Evolutionary conservation across 23 tunicate genomes (phyloP), one percentile per base, ranked within the genome.

Genomic region (Ascidia mentula): DNA sequence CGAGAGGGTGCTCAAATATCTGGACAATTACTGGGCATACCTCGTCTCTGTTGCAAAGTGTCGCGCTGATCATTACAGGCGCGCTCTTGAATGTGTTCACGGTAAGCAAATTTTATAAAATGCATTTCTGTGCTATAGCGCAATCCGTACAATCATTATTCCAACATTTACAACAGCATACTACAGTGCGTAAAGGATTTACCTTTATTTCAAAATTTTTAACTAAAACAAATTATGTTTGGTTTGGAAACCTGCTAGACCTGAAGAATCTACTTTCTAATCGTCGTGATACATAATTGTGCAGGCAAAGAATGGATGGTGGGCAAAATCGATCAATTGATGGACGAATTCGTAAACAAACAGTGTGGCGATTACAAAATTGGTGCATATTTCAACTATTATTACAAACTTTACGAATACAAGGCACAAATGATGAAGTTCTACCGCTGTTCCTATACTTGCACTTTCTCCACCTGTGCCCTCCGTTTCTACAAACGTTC

Each of bases 401-500:
- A 6, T 18, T 3, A 71, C 37, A 9, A 71, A 71, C 75, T 71
- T 71, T 34, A 34, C 13, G 34, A 4, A 6, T 3, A 26, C 34
- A 71, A 71, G 30, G 37, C 38, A 71, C 37, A 36, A 74, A 7
- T 74, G 36, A 4, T 74, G 53, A 28, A 28, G 6, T 74, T 5
- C 78, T 74, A 74, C 78, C 18, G 9, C 22, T 74, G 78, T 36
- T 35, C 78, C 26, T 74, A 74, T 36, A 28, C 46, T 7, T 74
- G 78, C 28, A 36, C 18, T 53, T 28, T 74, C 24, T 32, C 53
- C 78, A 74, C 22, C 78, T 46, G 40, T 28, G 37, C 46, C 53
- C 78, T 37, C 38, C 46, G 78, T 32, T 74, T 74, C 78, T 74
- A 74, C 78, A 37, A 74, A 36, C 36, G 38, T 26, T 4, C 46